phyloP scores from a whole-genome alignment of 2,797 vertebrate species.

The Chaetodon trifasciatus region DNA sequence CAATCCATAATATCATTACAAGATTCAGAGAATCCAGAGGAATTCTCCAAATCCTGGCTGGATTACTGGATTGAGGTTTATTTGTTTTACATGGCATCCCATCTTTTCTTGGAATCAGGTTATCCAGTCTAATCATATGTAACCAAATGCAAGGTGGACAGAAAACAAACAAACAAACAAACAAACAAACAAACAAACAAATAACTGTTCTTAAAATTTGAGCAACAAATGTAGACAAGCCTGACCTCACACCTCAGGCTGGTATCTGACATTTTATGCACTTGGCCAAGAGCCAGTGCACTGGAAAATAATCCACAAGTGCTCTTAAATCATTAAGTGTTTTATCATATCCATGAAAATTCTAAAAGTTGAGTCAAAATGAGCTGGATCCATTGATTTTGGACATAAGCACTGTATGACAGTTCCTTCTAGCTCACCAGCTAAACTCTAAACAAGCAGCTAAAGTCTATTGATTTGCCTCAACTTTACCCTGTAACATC shows the following conservation, averaged over 20 bases:
- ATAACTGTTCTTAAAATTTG: background rate
- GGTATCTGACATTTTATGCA: constrained; percentile 22
- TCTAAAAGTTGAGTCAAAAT: constrained; percentile 52
- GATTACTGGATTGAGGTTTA: no score
- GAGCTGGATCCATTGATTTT: constrained; percentile 60
- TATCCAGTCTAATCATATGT: background rate
- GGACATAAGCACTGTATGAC: constrained; percentile 38
- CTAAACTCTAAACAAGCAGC: constrained; percentile 62
- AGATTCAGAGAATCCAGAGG: no score
- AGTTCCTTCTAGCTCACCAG: constrained; percentile 48
- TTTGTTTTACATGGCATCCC: no score
- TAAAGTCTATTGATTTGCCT: constrained; percentile 68
- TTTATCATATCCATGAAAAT: constrained; percentile 46
- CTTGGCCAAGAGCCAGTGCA: constrained; percentile 10
- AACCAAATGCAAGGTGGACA: background rate
- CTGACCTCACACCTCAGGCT: constrained; percentile 35
- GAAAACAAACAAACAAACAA: background rate
- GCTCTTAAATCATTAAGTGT: constrained; percentile 21
- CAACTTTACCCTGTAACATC: constrained; percentile 67
- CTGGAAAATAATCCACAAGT: constrained; percentile 16
- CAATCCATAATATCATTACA: no score
- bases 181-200: background rate
- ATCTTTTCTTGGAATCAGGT: no score
- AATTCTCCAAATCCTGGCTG: no score
- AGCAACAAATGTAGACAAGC: constrained; percentile 11